Evolutionary conservation across 2,888 invertebrate species (phyloP).

Genomic region (Plusia festucae): DNA sequence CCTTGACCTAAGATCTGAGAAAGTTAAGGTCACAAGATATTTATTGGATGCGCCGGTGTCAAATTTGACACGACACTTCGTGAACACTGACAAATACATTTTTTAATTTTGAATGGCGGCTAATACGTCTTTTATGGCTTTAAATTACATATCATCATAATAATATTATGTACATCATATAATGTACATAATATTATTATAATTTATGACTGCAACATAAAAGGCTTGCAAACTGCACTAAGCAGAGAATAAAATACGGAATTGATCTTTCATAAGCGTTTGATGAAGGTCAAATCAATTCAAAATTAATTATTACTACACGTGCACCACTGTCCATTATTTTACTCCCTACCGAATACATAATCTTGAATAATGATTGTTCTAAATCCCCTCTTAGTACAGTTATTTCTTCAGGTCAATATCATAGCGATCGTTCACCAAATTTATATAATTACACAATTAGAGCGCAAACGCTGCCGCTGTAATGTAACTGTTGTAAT

Average conservation of each 20-base stretch:
- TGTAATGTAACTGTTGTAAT: constrained; percentile 62
- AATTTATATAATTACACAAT: constrained; percentile 74
- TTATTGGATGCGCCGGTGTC: constrained; percentile 33
- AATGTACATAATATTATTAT: neutral
- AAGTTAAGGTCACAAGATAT: constrained; percentile 21
- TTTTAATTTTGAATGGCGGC: neutral
- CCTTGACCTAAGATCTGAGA: constrained; percentile 16
- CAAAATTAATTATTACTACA: neutral
- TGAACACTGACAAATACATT: constrained; percentile 19
- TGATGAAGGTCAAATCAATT: neutral
- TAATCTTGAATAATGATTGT: neutral
- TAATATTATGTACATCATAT: neutral
- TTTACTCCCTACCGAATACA: neutral
- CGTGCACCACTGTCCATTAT: neutral
- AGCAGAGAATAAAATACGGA: neutral
- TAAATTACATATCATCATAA: neutral
- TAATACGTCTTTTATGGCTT: neutral
- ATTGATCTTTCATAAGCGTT: neutral
- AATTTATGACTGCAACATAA: neutral
- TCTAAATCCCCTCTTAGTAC: constrained; percentile 26
- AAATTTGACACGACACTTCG: constrained; percentile 36
- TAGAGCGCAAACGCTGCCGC: constrained; percentile 76
- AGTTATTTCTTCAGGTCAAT: constrained; percentile 29
- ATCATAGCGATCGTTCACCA: constrained; percentile 63
- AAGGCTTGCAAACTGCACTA: neutral